Evolutionary conservation across 2,797 vertebrate species (phyloP), one percentile per base, ranked within the genome.

Genomic region (Diceros bicornis): DNA sequence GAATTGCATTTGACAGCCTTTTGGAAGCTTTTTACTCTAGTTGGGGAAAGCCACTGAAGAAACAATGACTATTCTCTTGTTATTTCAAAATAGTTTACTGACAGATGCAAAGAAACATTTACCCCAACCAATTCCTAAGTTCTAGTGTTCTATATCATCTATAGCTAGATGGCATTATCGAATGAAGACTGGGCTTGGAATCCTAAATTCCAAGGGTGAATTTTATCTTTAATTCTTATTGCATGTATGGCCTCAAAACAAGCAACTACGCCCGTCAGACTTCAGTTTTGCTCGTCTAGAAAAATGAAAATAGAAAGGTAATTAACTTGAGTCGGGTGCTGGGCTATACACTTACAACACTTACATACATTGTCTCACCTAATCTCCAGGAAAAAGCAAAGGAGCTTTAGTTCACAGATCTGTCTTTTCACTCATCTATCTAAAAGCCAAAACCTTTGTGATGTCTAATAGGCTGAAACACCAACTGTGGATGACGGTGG

Each of bases 281-380:
- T 69, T 78, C 17, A 27, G 72, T 61, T 74, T 52, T 86, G 11
- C 12, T 96, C 27, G 86, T 50, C 18, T 85, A 89, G 52, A 75
- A 69, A 94, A 96, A 86, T 59, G 66, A 92, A 94, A 16, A 16
- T 29, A 62, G 59, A 89, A 81, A 64, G 34, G 74, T 52, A 75
- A 83, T 72, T 34, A 77, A 82, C 25, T 21, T 3, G 1, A 68
- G 23, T 27, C 44, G n/a, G 17, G 1, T 71, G 23, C 62, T 83
- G 27, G 13, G 17, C 14, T 91, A 66, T 21, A 55, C 7, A 32
- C 25, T 66, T 41, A 41, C 3, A 0, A 55, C 7, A 34, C 20
- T 66, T 41, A 41, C 2, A 0, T 71, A 41, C 12, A n/a, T 50
- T 71, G 13, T 57, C 79, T 93, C 44, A 86, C 71, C 32, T 86